Base-by-base conservation (phyloP, 2,797 vertebrate genomes). In the Scomberomorus guttatus region DNA sequence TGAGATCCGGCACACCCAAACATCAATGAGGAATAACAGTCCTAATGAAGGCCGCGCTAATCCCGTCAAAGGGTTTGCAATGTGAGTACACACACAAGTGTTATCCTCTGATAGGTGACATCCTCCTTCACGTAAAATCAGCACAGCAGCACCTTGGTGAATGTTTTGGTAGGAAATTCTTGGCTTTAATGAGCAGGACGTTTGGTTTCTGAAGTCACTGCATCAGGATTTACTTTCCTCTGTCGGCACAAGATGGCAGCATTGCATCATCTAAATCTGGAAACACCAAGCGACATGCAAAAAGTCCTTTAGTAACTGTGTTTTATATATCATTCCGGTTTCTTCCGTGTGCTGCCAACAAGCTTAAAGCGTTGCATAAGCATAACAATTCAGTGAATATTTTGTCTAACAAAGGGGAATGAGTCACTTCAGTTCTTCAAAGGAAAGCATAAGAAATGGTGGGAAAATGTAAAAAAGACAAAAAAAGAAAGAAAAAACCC, bases 341-440 rank as follows among this genome's bases (percentile, higher is more conserved):
- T 79, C 39, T 42, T 48, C 69, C 1, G 5, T 20, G 52, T 54
- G 25, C 80, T 75, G 79, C 81, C 81, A 82, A 50, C 55, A 42
- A 77, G 81, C 73, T 80, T 29, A 78, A 78, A 77, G 58, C 69
- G 14, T 85, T 87, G 80, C 87, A 86, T 80, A 86, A 83, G 72
- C 82, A 79, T 15, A 84, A 81, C 62, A 81, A 74, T 70, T 22
- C 63, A 13, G 64, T 42, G 81, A 83, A 88, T 90, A 86, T 91
- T 87, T 73, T 22, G 67, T 74, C 62, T 65, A 65, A 90, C 81
- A 87, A 90, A 83, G 65, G 66, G 69, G 72, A 80, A 79, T 89
- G 83, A 93, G 82, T 91, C 89, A 90, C 81, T 75, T 81, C 54
- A 44, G 52, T 48, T 87, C 87, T 90, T 93, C 90, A 93, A 89